phyloP scores from a whole-genome alignment of 2,113 vertebrate genomes.

The Hylia prasina region DNA sequence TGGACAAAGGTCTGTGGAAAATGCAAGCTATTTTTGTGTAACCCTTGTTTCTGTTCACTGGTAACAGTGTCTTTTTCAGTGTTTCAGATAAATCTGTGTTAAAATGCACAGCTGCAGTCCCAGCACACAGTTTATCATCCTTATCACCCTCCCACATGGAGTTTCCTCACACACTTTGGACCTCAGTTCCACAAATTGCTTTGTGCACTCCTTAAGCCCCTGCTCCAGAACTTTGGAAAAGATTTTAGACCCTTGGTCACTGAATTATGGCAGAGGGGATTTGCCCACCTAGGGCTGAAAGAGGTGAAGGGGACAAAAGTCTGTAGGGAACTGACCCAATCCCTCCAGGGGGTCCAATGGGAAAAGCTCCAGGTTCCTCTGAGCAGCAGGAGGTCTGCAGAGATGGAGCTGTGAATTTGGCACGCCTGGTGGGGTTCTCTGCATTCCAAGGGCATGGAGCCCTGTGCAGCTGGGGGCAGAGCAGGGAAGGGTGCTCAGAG shows the following conservation, averaged over 20 bases:
- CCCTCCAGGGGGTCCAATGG: neutral
- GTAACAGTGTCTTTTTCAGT: neutral
- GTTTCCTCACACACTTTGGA: neutral
- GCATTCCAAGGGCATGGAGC: fast-evolving
- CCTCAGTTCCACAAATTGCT: neutral
- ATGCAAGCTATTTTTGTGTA: neutral
- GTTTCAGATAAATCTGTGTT: neutral
- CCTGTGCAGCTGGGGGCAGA: neutral
- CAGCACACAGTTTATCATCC: neutral
- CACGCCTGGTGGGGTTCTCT: fast-evolving
- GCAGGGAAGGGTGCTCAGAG: neutral
- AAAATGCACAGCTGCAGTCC: neutral
- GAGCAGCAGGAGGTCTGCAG: neutral
- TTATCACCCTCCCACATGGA: neutral
- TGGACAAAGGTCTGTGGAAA: neutral
- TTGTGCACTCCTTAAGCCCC: neutral
- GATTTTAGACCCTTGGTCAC: fast-evolving
- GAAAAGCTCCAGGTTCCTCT: neutral
- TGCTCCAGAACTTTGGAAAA: neutral
- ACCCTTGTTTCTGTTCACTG: neutral
- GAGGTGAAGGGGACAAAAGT: neutral
- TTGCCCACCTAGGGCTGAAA: neutral
- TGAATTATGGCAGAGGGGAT: neutral
- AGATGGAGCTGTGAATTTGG: neutral
- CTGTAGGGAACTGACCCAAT: neutral